A percentile compares a stretch with the other conserved stretches of the same genome.
phyloP scores from a whole-genome alignment of 2,888 invertebrate species.

The Aspidapion aeneum region DNA sequence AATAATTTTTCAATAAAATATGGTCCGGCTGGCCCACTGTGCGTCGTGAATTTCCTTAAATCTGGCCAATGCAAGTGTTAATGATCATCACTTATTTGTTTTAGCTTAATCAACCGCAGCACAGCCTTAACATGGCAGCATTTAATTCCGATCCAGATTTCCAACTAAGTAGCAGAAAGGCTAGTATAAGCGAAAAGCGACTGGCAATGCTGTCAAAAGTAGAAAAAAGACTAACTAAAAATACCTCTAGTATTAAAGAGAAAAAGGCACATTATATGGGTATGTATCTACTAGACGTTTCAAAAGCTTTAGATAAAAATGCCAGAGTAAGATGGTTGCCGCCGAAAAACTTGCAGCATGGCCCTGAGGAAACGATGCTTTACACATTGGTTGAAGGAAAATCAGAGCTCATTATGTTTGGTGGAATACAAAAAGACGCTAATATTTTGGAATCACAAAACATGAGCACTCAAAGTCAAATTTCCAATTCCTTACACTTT shows the following conservation, averaged over 20 bases:
- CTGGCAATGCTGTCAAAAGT: constrained; percentile 32
- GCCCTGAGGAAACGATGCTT: constrained; percentile 84
- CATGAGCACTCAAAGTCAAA: constrained; percentile 65
- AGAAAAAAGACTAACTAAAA: constrained; percentile 33
- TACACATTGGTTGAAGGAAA: constrained; percentile 87
- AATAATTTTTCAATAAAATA: no score
- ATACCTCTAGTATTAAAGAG: constrained; percentile 25
- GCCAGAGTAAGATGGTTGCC: constrained; percentile 69
- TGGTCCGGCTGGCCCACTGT: no score
- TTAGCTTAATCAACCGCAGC: not conserved
- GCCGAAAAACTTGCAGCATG: constrained; percentile 53
- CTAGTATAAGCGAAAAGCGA: constrained; percentile 54
- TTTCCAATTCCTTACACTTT: constrained; percentile 75
- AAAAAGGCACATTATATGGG: constrained; percentile 52
- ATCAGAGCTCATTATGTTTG: constrained; percentile 92
- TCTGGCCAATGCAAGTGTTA: no score
- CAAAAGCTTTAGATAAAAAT: constrained; percentile 62
- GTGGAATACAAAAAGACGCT: constrained; percentile 86
- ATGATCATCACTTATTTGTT: not conserved
- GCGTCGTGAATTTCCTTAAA: no score
- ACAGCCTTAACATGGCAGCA: constrained; percentile 53
- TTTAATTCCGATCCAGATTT: constrained; percentile 55
- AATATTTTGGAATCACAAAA: constrained; percentile 52
- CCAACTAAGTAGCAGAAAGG: constrained; percentile 59
- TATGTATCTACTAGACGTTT: constrained; percentile 84